Evolutionary conservation across 2,113 vertebrate species (phyloP).

Genomic region (Phyllopteryx taeniolatus): DNA sequence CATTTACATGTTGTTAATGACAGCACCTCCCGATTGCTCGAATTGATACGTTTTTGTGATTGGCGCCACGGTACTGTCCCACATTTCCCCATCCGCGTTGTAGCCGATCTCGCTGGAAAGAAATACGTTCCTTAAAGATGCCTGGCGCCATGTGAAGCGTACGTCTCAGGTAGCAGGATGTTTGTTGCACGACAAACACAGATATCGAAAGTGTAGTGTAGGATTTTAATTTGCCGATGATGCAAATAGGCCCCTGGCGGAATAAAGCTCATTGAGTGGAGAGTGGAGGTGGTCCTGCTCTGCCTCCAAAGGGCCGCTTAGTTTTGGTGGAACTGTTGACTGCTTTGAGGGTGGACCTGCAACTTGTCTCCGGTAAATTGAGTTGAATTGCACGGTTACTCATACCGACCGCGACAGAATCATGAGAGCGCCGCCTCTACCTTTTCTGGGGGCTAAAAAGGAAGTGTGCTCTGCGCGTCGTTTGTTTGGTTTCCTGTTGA

Average conservation of each 20-base stretch:
- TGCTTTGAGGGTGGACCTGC: neutral
- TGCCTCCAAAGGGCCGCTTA: neutral
- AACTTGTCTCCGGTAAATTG: conserved; percentile 4
- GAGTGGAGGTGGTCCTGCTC: conserved; percentile 9
- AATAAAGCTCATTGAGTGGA: neutral
- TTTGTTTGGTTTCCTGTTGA: conserved; percentile 34
- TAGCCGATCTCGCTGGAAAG: neutral
- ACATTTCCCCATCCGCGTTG: neutral
- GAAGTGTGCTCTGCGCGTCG: conserved; percentile 27
- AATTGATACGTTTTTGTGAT: no score
- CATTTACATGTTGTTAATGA: no score
- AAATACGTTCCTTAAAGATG: neutral
- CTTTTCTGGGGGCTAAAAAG: conserved; percentile 27
- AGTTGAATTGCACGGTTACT: conserved; percentile 8
- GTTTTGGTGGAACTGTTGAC: conserved; percentile 7
- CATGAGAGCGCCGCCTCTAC: neutral
- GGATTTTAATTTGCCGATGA: neutral
- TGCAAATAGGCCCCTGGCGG: neutral
- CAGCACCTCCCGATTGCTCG: no score
- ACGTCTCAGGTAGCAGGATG: conserved; percentile 11
- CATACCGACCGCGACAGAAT: conserved; percentile 1
- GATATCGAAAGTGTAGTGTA: neutral
- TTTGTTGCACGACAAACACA: conserved; percentile 12
- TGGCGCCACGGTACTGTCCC: no score
- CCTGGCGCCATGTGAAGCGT: conserved; percentile 7